Evolutionary conservation across 2,113 vertebrate species (phyloP).

Genomic region (Candoia aspera): DNA sequence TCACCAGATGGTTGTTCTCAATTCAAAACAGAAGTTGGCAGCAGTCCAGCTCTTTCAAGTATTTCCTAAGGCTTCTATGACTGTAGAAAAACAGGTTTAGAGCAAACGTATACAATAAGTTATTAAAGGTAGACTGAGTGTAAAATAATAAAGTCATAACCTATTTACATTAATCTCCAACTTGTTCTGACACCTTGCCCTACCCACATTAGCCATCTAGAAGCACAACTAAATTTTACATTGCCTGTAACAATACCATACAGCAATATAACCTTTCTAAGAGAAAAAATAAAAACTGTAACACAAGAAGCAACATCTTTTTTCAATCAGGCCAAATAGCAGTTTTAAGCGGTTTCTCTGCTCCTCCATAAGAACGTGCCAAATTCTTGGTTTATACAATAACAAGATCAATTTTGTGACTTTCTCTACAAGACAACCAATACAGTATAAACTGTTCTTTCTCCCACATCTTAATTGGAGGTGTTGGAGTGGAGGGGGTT

Average conservation of each 20-base stretch:
- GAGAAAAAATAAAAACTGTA: neutral
- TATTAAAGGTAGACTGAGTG: neutral
- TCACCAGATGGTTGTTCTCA: slow-evolving; percentile 44
- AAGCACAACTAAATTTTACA: neutral
- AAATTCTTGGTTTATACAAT: neutral
- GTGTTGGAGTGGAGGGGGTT: neutral
- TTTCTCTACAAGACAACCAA: neutral
- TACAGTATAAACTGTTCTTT: neutral
- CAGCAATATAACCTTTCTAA: neutral
- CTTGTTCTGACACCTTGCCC: slow-evolving; percentile 11
- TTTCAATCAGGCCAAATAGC: neutral
- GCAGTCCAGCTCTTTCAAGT: slow-evolving; percentile 39
- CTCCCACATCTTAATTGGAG: neutral
- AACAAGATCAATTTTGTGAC: neutral
- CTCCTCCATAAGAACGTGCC: neutral
- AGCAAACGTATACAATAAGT: neutral
- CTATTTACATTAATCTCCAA: slow-evolving; percentile 4
- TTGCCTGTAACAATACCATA: neutral
- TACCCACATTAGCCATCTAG: neutral
- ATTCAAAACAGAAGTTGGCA: slow-evolving; percentile 31
- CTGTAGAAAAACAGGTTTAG: slow-evolving; percentile 3
- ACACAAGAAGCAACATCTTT: neutral
- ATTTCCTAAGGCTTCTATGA: slow-evolving; percentile 8
- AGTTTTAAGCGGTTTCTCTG: neutral
- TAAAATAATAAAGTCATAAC: neutral